A percentile compares a stretch with the other conserved stretches of the same genome.
Conservation (phyloP, 2,888 invertebrate genomes). For the Drosophila cognata region DNA sequence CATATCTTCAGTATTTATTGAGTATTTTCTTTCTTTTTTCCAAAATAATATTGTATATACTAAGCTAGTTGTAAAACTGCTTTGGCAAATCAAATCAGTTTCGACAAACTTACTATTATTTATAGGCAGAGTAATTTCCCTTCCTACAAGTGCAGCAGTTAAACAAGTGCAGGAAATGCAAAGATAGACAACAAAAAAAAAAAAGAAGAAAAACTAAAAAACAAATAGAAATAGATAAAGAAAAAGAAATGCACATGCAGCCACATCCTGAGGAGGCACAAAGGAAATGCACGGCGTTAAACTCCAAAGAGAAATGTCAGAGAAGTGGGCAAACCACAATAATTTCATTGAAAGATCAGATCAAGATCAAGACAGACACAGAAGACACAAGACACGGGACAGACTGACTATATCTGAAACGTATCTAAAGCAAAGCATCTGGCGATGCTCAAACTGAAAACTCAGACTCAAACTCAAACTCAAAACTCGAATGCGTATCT, state of each 20-base stretch:
- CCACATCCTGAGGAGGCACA: constrained; percentile 26
- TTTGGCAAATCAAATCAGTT: not conserved
- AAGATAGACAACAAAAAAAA: not conserved
- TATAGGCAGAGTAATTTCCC: not conserved
- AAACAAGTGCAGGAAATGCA: constrained; percentile 57
- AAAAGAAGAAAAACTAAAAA: constrained; percentile 11
- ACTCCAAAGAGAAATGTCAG: constrained; percentile 32
- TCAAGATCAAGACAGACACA: not conserved
- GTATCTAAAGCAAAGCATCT: constrained; percentile 67
- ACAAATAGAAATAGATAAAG: not conserved
- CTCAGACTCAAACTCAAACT: constrained; percentile 14
- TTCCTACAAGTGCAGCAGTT: not conserved
- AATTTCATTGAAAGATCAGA: constrained; percentile 48
- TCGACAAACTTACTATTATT: not conserved
- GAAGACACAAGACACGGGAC: not conserved
- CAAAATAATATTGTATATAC: not conserved
- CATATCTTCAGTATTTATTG: not conserved
- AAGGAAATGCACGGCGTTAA: constrained; percentile 49
- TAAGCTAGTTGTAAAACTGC: not conserved
- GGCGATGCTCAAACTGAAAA: constrained; percentile 18
- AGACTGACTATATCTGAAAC: constrained; percentile 2
- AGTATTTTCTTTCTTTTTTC: no score
- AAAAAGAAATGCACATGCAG: constrained; percentile 46
- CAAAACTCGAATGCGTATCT: constrained; percentile 28
- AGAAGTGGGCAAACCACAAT: constrained; percentile 34